These are phyloP conservation scores for Eueremaeus valkanovi DNA, from an alignment of 2,888 invertebrate species.

Conservation along the genomic window DNA sequence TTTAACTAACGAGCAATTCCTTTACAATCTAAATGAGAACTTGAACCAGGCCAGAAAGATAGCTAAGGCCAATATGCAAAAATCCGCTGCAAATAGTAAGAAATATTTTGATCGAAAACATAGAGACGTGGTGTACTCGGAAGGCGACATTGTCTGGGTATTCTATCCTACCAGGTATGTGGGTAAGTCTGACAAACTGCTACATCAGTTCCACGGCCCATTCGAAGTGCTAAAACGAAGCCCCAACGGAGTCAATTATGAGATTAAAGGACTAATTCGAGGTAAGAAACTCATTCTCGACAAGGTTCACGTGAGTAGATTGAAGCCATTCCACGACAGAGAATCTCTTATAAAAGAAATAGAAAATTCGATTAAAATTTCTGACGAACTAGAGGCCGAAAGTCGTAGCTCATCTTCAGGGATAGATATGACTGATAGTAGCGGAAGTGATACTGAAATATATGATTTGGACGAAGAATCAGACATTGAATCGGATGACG, in stretches of 20 bases:
- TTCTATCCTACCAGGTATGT: neutral
- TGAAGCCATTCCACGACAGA: no score
- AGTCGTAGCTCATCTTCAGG: no score
- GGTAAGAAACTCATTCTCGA: no score
- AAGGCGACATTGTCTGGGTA: slow-evolving; percentile 26
- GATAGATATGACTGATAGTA: no score
- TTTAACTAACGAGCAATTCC: neutral
- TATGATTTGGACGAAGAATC: neutral
- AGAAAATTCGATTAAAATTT: no score
- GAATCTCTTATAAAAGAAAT: no score
- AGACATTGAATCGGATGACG: neutral
- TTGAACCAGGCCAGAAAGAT: neutral
- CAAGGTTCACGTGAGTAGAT: no score
- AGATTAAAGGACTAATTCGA: neutral
- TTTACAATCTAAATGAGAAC: neutral
- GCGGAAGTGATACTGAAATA: neutral
- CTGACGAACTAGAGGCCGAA: no score
- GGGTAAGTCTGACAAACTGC: slow-evolving; percentile 24
- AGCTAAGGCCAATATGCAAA: neutral
- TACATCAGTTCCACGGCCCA: slow-evolving; percentile 12
- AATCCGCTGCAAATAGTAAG: neutral
- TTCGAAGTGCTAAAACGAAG: neutral
- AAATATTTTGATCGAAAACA: neutral
- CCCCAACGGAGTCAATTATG: neutral
- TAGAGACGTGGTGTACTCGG: neutral